Conservation (phyloP, 2,797 vertebrate genomes). For the Gymnopithys bicolor region DNA sequence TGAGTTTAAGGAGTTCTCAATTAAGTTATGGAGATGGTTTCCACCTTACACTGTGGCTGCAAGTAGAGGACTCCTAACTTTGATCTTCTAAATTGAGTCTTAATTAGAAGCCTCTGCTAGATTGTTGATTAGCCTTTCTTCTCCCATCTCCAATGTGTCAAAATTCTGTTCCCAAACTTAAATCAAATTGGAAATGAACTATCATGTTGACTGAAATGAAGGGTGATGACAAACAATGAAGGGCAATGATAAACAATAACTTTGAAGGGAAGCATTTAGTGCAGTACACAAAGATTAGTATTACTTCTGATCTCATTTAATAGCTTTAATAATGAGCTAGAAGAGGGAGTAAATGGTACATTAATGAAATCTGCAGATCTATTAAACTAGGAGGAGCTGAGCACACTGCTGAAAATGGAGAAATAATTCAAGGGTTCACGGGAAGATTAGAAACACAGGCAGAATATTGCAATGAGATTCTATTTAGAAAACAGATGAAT, state of each 20-base stretch:
- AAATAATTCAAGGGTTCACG: conserved; percentile 50
- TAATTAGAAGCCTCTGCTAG: conserved; percentile 41
- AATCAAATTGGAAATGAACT: conserved; percentile 67
- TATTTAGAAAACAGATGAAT: conserved; percentile 42
- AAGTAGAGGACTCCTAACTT: background rate
- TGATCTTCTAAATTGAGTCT: conserved; percentile 18
- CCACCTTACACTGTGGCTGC: background rate
- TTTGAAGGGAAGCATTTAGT: conserved; percentile 52
- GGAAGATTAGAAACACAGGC: conserved; percentile 53
- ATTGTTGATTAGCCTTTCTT: conserved; percentile 44
- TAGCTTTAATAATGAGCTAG: conserved; percentile 73
- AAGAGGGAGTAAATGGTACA: conserved; percentile 70
- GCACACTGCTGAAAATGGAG: conserved; percentile 44
- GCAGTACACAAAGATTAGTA: conserved; percentile 46
- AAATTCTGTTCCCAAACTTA: conserved; percentile 57
- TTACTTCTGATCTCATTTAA: conserved; percentile 70
- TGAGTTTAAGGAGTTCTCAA: background rate
- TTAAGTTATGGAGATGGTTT: background rate
- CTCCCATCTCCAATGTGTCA: conserved; percentile 2
- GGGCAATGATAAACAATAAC: conserved; percentile 62
- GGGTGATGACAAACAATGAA: conserved; percentile 65
- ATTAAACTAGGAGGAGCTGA: conserved; percentile 73
- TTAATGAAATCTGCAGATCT: conserved; percentile 76
- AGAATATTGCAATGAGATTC: conserved; percentile 50
- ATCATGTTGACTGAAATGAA: conserved; percentile 54